phyloP scores from a whole-genome alignment of 2,888 invertebrate species.

The Leucoma salicis region DNA sequence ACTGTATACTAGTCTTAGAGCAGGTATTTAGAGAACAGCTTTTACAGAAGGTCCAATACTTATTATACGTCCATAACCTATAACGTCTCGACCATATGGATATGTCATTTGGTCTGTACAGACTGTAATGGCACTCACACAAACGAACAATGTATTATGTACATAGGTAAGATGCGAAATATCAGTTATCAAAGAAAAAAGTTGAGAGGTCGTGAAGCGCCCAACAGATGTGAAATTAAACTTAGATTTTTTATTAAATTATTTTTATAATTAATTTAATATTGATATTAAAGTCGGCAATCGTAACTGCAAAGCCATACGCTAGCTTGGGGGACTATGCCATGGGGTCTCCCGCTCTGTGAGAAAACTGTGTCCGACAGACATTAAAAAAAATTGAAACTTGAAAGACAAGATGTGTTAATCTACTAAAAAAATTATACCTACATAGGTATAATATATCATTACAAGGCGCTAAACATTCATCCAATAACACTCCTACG shows the following conservation, averaged over 20 bases:
- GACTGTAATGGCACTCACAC: constrained; percentile 12
- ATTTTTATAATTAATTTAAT: no score
- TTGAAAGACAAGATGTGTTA: no score
- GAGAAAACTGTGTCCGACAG: no score
- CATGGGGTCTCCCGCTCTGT: no score
- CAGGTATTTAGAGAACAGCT: background rate
- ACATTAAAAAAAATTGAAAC: no score
- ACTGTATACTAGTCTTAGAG: background rate
- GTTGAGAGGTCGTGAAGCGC: background rate
- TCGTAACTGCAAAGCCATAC: no score
- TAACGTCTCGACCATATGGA: constrained; percentile 16
- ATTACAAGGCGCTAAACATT: constrained; percentile 1
- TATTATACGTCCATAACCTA: constrained; percentile 21
- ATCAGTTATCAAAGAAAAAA: background rate
- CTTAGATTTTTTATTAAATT: no score
- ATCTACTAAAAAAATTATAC: background rate
- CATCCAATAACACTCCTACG: background rate
- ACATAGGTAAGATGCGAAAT: background rate
- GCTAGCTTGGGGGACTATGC: no score
- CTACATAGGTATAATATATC: no score
- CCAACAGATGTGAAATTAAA: no score
- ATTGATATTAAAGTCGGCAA: no score
- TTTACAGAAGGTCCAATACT: constrained; percentile 13
- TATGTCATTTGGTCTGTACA: constrained; percentile 23
- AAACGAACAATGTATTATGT: constrained; percentile 20